Base-by-base conservation (phyloP, 23 tunicate species). In the Ciona savignyi region DNA sequence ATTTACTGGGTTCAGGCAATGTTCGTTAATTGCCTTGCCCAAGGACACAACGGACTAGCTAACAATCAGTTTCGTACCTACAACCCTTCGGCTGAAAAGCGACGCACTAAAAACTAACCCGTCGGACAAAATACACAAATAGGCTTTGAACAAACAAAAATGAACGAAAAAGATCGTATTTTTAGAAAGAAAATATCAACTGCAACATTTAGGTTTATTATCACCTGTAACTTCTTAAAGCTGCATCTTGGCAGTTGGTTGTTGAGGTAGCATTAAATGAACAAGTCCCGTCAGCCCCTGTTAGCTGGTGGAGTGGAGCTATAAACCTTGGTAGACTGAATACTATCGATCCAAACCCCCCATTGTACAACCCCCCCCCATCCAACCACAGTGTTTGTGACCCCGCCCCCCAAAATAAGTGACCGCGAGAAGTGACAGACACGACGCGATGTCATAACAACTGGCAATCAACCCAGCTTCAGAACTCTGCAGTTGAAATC, bases 381-480 rank as follows among this genome's bases (percentile, higher is more conserved):
- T 88, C 56, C 56, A 82, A 73, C 96, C 96, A 89, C 35, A 28
- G 27, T 9, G 96, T 88, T 68, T 89, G 82, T 70, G 78, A 84
- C 19, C 96, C 88, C 42, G 34, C 11, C 88, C 96, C 56, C 96
- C 96, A 62, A 78, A 30, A 63, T 89, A 83, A 15, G 88, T 89
- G 20, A 89, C 64, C 1, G 83, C 15, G 4, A 85, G 72, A 30
- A 89, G 72, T 15, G 71, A 70, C 0, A 89, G 70, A 60, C 80
- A 82, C 22, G 81, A 72, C 4, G 88, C 76, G 30, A 89, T 73
- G 56, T 89, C 96, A 64, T 82, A 82, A 29, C 74, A 27, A 34
- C 96, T 89, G 2, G 96, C 80, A 34, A 89, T 78, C 27, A 89
- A 68, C 1, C 96, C 96, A 65, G 88, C 72, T 68, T 89, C 96